phyloP scores from a whole-genome alignment of 2,888 invertebrate species.

The Synanthedon andrenaeformis region DNA sequence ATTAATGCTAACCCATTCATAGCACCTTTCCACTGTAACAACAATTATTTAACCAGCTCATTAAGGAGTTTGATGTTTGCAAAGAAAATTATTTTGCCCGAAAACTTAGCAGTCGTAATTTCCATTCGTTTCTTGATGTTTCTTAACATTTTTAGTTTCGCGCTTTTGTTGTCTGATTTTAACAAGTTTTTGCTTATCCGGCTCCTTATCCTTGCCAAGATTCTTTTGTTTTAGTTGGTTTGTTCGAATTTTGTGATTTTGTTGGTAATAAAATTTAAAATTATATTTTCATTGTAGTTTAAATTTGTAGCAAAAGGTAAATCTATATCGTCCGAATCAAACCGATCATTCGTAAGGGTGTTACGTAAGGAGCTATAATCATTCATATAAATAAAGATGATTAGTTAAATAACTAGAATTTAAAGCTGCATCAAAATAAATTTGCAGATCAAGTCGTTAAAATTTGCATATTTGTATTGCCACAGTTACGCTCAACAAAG shows the following conservation, averaged over 20 bases:
- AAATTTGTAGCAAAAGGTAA: no score
- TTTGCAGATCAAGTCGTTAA: constrained; percentile 26
- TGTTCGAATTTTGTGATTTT: no score
- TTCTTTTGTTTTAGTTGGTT: no score
- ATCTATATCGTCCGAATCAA: no score
- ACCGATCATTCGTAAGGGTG: no score
- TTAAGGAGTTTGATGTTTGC: constrained; percentile 53
- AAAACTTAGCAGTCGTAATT: constrained; percentile 30
- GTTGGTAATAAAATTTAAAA: no score
- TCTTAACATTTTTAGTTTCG: constrained; percentile 22
- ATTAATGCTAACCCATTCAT: constrained; percentile 54
- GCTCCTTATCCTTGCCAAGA: constrained; percentile 14
- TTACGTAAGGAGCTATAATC: no score
- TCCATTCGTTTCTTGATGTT: constrained; percentile 20
- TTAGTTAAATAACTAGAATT: no score
- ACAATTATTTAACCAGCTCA: constrained; percentile 63
- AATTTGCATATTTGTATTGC: constrained; percentile 14
- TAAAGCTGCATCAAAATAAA: no score
- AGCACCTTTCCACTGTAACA: constrained; percentile 62
- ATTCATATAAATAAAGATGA: no score
- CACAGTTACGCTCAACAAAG: no score
- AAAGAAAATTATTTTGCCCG: constrained; percentile 48
- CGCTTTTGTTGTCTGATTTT: constrained; percentile 36
- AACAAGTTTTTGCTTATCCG: constrained; percentile 36
- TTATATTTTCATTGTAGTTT: no score